Percentiles rank a stretch among this genome's conserved stretches.
Conservation (phyloP, 2,888 invertebrate genomes). For the Danaus chrysippus region DNA sequence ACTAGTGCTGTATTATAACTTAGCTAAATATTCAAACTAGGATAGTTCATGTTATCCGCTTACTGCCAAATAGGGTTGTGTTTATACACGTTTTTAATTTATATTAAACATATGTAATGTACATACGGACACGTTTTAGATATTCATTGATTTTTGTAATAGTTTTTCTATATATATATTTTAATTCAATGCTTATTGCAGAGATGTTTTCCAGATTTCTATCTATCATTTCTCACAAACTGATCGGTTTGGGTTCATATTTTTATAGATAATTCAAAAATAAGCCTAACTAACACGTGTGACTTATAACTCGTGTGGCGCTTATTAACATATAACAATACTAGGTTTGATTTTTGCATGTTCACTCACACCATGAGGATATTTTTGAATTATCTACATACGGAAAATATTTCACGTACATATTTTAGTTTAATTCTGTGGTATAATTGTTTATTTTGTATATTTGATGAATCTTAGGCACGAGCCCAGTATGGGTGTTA, state of each 20-base stretch:
- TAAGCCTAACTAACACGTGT: background rate
- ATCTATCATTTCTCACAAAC: background rate
- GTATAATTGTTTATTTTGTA: background rate
- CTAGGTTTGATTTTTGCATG: constrained; percentile 3
- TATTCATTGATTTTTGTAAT: too few species aligned
- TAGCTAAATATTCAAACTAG: too few species aligned
- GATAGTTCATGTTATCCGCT: too few species aligned
- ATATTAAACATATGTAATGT: too few species aligned
- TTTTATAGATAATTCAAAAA: constrained; percentile 5
- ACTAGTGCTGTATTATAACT: background rate
- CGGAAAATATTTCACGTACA: background rate
- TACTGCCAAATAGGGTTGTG: too few species aligned
- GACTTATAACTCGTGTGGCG: background rate
- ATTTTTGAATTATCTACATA: constrained; percentile 1
- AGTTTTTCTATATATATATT: too few species aligned
- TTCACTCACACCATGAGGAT: background rate
- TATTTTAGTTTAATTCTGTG: background rate
- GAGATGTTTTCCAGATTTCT: background rate
- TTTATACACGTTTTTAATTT: too few species aligned
- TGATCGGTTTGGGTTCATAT: background rate
- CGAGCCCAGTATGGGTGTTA: too few species aligned
- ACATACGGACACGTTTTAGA: too few species aligned
- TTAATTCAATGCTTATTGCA: too few species aligned
- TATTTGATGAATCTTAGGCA: background rate
- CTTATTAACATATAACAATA: constrained; percentile 1